Base-by-base conservation (phyloP, 2,113 vertebrate genomes). In the Sus scrofa region DNA sequence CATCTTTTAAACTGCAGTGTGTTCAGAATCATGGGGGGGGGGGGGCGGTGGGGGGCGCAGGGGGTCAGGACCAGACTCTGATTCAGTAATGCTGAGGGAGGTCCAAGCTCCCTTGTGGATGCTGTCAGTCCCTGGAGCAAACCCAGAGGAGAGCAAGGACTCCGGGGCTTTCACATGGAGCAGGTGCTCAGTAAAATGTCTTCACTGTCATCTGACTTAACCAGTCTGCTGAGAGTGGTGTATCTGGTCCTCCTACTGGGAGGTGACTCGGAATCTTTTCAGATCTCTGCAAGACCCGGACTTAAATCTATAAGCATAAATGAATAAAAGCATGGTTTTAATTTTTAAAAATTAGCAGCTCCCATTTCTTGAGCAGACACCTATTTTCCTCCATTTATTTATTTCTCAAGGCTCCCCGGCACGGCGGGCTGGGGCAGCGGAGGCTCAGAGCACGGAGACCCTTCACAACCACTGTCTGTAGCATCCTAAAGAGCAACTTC, bases 51-150 rank as follows among this genome's bases (percentile, higher is more conserved):
- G n/a, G n/a, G n/a, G n/a, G n/a, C n/a, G n/a, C n/a, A n/a, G n/a
- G n/a, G n/a, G 50, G 62, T 34, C 37, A 67, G 70, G 56, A 90
- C 60, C 83, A 52, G 75, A 86, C 30, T 27, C 10, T 20, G 73
- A 75, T 30, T 10, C 26, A 0, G 7, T 3, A 22, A 39, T 4
- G 11, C 68, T 20, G 5, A 26, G 37, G 54, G 2, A 30, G 71
- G 54, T 18, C 39, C 27, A 32, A 39, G 81, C 9, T 44, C 56
- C 75, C 37, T 2, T 0, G 7, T 2, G 0, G 0, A 26, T 0
- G 3, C n/a, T 34, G 12, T 19, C 7, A 8, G 50, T 27, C 68
- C 65, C 79, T 6, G 6, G 83, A n/a, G 67, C 56, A 86, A 30
- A 62, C 24, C 9, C 11, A 8, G 30, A 62, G 39, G 27, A 3